A percentile compares a stretch with the other conserved stretches of the same genome.
phyloP scores from a whole-genome alignment of 2,888 invertebrate species.

The Syrphus vitripennis region DNA sequence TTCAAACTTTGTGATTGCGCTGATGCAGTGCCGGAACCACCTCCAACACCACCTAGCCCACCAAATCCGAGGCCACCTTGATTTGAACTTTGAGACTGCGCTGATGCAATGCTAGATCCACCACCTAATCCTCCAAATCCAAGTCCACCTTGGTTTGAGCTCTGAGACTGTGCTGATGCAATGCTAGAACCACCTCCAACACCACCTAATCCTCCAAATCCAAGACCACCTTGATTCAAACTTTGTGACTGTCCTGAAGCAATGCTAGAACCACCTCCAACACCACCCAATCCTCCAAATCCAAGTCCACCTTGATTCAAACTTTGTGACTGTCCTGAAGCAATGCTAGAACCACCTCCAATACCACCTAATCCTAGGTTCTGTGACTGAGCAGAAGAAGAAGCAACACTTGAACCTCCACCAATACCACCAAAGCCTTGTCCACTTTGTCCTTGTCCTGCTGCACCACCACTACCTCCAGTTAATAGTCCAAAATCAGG shows the following conservation, averaged over 20 bases:
- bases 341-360: constrained; percentile 1
- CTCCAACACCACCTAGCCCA: too few species aligned
- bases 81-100: not conserved
- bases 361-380: not conserved
- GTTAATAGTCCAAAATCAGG: not conserved
- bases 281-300: not conserved
- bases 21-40: not conserved
- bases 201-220: constrained; percentile 10
- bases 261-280: constrained; percentile 13
- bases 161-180: not conserved
- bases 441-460: constrained; percentile 9
- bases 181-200: not conserved
- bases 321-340: not conserved
- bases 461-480: constrained; percentile 22
- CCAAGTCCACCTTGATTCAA: not conserved
- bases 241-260: not conserved
- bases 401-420: not conserved
- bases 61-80: constrained; percentile 12
- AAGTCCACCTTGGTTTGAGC: not conserved
- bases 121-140: not conserved
- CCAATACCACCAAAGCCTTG: not conserved
- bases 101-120: constrained; percentile 6
- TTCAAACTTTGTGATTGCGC: not conserved
- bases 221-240: constrained; percentile 10
- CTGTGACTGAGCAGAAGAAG: not conserved